Evolutionary conservation across 2,888 invertebrate genomes (phyloP), one percentile per base, ranked within the genome.

Genomic region (Dynastes maya): DNA sequence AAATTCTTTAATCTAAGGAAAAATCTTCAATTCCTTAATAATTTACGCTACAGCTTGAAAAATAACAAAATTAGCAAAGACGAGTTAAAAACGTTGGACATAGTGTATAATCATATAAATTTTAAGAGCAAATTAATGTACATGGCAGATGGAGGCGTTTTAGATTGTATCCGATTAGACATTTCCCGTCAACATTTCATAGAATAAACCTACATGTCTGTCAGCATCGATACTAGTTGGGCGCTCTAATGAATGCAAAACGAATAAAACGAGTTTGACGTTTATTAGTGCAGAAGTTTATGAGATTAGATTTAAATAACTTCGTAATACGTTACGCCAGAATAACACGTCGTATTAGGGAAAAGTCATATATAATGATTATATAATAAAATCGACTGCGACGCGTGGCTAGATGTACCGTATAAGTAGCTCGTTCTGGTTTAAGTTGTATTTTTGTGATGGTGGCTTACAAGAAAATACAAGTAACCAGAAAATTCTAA

Each of bases 231-330:
- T 11, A 51, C 45, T 51, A 45, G 27, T 27, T 68, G 53, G 53
- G 53, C 16, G 58, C 61, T 61, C 9, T 72, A 72, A 72, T 45
- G 27, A 40, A 72, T 72, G 22, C 45, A 45, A 58, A 72, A 72
- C 40, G 13, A 22, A 72, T 72, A 22, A 58, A 72, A 72, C 61
- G 45, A 72, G 72, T 72, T 61, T 72, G 72, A 61, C 11, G 72
- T 55, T 71, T 71, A 71, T 71, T 71, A 71, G 71, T 71, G 71
- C 71, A 55, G 37, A 71, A 71, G 71, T 71, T 71, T 71, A 55
- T 55, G 29, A 11, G 71, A 71, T 71, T 71, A 53, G 37, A 71
- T 71, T 55, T 53, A 40, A 71, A 71, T 58, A 55, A 71, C n/a
- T 71, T 32, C 32, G 71, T 45, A 71, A 58, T 71, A 55, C 16